Conservation (phyloP, 2,113 vertebrate genomes). For the Lophochroa leadbeateri region DNA sequence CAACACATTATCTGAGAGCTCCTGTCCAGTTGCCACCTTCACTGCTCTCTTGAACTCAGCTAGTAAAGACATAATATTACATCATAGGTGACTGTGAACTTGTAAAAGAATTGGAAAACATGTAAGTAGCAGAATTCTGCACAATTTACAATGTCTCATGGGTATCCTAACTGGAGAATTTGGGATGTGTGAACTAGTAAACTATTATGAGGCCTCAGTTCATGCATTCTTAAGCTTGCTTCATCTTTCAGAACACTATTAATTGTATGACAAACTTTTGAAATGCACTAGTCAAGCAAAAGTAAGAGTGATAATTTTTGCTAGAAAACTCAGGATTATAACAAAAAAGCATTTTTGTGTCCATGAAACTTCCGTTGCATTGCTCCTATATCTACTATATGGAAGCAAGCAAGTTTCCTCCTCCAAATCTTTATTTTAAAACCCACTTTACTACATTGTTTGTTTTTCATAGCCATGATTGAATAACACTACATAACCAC, state of each 20-base stretch:
- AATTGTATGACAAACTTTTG: neutral
- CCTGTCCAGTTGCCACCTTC: slow-evolving; percentile 91
- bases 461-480: neutral
- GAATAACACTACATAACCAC: neutral
- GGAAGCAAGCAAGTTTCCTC: neutral
- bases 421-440: neutral
- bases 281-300: neutral
- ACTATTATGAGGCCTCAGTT: neutral
- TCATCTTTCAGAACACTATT: neutral
- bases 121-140: neutral
- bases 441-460: neutral
- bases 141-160: neutral
- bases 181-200: neutral
- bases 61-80: slow-evolving; percentile 63
- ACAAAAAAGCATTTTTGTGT: neutral
- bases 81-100: neutral
- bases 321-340: neutral
- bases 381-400: neutral
- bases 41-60: slow-evolving; percentile 95
- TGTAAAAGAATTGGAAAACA: neutral
- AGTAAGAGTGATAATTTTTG: neutral
- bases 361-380: neutral
- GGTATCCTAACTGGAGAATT: neutral
- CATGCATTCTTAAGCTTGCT: neutral
- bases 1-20: slow-evolving; percentile 92